Conservation (phyloP, 2,797 vertebrate species). For the Chiroxiphia lanceolata region DNA sequence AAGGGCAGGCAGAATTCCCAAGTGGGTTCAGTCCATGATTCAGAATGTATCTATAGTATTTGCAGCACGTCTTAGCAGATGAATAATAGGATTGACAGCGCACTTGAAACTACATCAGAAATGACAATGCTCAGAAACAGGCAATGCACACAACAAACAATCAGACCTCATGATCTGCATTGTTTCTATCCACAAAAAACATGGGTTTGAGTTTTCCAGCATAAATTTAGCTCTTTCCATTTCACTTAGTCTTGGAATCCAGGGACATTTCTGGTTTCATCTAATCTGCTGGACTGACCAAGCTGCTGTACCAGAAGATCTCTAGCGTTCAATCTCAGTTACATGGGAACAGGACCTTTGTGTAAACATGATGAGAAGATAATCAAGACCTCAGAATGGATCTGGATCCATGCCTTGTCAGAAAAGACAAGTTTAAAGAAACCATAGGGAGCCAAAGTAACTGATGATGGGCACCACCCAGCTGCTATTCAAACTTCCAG, state of each 20-base stretch:
- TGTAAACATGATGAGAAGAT: neutral
- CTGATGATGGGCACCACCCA: neutral
- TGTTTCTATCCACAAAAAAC: neutral
- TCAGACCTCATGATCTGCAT: neutral
- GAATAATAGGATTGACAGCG: neutral
- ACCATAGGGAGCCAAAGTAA: neutral
- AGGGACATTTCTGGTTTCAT: neutral
- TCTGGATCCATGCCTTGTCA: neutral
- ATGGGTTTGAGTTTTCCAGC: neutral
- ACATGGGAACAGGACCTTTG: neutral
- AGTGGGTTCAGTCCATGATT: neutral
- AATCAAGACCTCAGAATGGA: neutral
- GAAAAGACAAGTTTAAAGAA: neutral
- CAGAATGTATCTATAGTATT: neutral
- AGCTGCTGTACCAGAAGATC: neutral
- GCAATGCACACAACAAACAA: neutral
- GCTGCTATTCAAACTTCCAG: neutral
- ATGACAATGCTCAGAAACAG: neutral
- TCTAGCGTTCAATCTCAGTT: rapidly evolving
- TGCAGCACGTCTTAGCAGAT: neutral
- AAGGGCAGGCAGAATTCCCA: neutral
- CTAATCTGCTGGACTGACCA: neutral
- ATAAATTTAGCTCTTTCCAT: neutral
- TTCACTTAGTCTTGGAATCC: neutral
- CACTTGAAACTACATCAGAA: neutral